phyloP scores from a whole-genome alignment of 2,113 vertebrate genomes.

The Salminus brasiliensis region DNA sequence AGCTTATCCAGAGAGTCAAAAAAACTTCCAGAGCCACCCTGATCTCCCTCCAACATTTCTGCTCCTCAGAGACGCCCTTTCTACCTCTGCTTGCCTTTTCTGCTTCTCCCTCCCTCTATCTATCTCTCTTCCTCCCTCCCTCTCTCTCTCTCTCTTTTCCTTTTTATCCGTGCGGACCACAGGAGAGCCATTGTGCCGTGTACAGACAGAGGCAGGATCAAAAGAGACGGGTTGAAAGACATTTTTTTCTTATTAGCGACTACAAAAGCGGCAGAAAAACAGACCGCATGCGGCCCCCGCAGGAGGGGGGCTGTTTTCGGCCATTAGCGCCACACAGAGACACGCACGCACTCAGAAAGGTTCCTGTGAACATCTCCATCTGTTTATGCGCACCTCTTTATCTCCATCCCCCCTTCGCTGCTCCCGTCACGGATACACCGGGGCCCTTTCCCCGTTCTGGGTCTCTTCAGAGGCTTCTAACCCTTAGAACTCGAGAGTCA shows the following conservation, averaged over 20 bases:
- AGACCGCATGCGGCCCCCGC: slow-evolving; percentile 50
- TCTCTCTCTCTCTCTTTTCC: slow-evolving; percentile 18
- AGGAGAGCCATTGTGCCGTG: slow-evolving; percentile 72
- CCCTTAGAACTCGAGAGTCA: not conserved
- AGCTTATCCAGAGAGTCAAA: slow-evolving; percentile 58
- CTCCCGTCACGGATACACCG: not conserved
- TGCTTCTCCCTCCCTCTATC: slow-evolving; percentile 9
- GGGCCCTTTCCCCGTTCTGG: not conserved
- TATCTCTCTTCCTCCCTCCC: slow-evolving; percentile 18
- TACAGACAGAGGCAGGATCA: slow-evolving; percentile 64
- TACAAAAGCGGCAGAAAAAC: slow-evolving; percentile 62
- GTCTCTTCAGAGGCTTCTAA: not conserved
- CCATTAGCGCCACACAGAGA: slow-evolving; percentile 64
- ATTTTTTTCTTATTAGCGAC: slow-evolving; percentile 72
- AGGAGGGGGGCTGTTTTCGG: slow-evolving; percentile 61
- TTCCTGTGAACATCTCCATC: slow-evolving; percentile 31
- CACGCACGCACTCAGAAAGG: not conserved
- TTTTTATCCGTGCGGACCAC: slow-evolving; percentile 65
- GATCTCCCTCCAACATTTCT: slow-evolving; percentile 53
- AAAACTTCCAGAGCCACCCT: slow-evolving; percentile 52
- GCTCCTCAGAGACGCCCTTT: slow-evolving; percentile 3
- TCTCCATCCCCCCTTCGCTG: not conserved
- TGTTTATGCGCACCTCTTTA: slow-evolving; percentile 40
- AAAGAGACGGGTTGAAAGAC: slow-evolving; percentile 67
- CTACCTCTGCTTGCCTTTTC: not conserved